Evolutionary conservation across 92 coral and sea anemone species (phyloP).

Genomic region (Meandrina meandrites): DNA sequence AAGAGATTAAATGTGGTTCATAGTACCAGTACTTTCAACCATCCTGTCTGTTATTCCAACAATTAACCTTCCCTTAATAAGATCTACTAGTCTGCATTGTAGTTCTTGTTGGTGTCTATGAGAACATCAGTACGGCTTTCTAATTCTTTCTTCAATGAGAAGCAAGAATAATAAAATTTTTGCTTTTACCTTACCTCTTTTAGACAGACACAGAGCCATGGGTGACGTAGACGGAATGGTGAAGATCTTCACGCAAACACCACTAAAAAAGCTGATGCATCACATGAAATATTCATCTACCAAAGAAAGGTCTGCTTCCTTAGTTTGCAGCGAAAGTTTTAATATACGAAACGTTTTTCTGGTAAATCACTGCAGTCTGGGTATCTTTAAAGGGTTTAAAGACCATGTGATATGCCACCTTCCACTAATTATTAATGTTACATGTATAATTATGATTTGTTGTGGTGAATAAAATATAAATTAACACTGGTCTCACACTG

Average conservation of each 20-base stretch:
- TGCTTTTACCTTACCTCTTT: not conserved
- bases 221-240: conserved; percentile 97
- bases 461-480: not conserved
- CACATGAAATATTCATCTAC: conserved; percentile 62
- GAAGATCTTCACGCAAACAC: conserved; percentile 67
- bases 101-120: too few species aligned
- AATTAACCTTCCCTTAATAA: too few species aligned
- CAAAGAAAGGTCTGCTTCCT: conserved; percentile 57
- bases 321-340: not conserved
- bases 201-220: conserved; percentile 96
- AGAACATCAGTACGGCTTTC: too few species aligned
- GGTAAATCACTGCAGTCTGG: not conserved
- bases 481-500: not conserved
- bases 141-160: not conserved
- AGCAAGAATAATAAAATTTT: not conserved
- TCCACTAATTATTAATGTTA: too few species aligned
- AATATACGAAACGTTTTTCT: too few species aligned
- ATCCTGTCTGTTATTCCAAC: not conserved
- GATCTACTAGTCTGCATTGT: too few species aligned
- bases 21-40: not conserved
- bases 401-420: not conserved
- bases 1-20: too few species aligned
- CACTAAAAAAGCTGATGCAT: conserved; percentile 59
- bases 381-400: not conserved
- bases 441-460: too few species aligned